phyloP scores from a whole-genome alignment of 2,888 invertebrate genomes.

The Germaria angustata region DNA sequence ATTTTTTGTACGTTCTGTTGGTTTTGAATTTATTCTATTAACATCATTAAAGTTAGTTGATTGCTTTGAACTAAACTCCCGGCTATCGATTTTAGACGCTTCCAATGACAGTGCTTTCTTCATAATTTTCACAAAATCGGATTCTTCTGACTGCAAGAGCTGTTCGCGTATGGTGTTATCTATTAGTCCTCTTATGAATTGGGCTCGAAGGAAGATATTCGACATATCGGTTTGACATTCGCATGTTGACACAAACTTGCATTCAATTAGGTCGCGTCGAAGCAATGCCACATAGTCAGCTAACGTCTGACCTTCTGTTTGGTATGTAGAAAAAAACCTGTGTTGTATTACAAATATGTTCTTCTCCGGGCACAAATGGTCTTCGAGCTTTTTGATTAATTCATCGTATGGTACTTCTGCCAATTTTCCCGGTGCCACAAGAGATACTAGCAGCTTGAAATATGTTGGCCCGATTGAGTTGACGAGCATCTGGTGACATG shows the following conservation, averaged over 20 bases:
- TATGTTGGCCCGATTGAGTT: conserved; percentile 40
- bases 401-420: conserved; percentile 23
- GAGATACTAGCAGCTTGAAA: conserved; percentile 12
- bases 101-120: neutral
- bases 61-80: neutral
- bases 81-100: neutral
- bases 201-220: neutral
- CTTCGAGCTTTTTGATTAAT: conserved; percentile 4
- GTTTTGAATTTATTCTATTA: neutral
- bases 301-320: conserved; percentile 33
- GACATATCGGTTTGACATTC: neutral
- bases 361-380: neutral
- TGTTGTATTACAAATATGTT: conserved; percentile 13
- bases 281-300: conserved; percentile 38
- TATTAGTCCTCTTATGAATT: neutral
- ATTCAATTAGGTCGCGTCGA: conserved; percentile 31
- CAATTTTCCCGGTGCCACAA: conserved; percentile 10
- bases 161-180: neutral
- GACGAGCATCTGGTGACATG: conserved; percentile 25
- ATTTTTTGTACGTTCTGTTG: neutral
- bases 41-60: neutral
- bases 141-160: neutral
- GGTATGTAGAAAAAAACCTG: conserved; percentile 21
- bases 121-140: neutral
- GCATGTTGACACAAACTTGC: conserved; percentile 1